Conservation (phyloP, 1,140 invertebrate species). For the Drosophila parvula region DNA sequence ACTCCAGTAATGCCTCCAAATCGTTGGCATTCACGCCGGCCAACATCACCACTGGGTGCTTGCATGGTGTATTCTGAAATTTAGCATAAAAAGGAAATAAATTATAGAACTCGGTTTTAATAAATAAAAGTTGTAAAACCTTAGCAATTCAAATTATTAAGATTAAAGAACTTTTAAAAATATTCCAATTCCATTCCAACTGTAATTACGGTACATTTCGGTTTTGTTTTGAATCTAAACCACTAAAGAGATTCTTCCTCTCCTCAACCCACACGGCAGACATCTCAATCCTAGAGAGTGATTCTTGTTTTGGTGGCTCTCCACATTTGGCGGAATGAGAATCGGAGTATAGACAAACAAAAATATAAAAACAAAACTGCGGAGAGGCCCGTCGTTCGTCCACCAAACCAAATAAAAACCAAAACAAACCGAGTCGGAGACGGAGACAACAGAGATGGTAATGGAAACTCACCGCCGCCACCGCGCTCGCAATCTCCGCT, state of each 20-base stretch:
- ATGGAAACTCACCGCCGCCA: slow-evolving; percentile 27
- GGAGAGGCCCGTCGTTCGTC: slow-evolving; percentile 21
- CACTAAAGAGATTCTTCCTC: neutral
- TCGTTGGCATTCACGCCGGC: slow-evolving; percentile 87
- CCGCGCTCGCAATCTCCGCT: slow-evolving; percentile 19
- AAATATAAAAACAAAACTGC: slow-evolving; percentile 12
- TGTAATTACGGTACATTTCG: too few relatives aligned
- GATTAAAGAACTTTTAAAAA: neutral
- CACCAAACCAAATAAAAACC: slow-evolving; percentile 44
- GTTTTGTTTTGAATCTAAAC: neutral
- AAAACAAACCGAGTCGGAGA: slow-evolving; percentile 26
- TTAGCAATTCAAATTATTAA: neutral
- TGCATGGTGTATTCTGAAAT: slow-evolving; percentile 86
- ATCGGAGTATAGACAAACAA: slow-evolving; percentile 14
- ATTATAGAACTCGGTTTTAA: neutral
- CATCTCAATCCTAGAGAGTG: slow-evolving; percentile 12
- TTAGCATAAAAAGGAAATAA: neutral
- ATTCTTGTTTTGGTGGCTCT: slow-evolving; percentile 3
- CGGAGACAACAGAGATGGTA: slow-evolving; percentile 32
- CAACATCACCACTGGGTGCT: slow-evolving; percentile 88
- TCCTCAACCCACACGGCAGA: neutral
- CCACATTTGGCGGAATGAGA: slow-evolving; percentile 20
- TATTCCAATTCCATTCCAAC: neutral
- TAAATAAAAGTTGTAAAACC: neutral
- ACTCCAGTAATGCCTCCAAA: slow-evolving; percentile 87